These are phyloP conservation scores for Barbus barbus DNA, from an alignment of 2,113 vertebrate species.

Conservation along the genomic window DNA sequence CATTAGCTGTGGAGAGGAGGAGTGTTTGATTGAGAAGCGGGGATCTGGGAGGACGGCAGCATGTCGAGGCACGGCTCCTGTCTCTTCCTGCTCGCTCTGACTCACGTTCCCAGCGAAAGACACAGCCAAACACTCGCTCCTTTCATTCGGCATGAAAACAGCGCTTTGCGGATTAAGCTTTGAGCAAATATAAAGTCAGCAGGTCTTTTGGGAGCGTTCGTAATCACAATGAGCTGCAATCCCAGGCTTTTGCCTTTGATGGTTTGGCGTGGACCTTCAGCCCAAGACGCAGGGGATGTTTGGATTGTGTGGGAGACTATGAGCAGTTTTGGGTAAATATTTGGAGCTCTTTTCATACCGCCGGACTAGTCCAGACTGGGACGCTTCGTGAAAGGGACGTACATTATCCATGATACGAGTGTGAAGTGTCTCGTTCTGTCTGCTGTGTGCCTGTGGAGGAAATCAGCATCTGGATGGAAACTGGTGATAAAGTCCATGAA, in stretches of 20 bases:
- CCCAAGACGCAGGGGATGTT: conserved; percentile 51
- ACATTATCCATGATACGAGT: neutral
- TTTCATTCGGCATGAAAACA: conserved; percentile 28
- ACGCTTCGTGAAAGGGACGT: neutral
- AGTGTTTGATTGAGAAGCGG: conserved; percentile 68
- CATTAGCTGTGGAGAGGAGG: conserved; percentile 64
- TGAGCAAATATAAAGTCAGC: conserved; percentile 10
- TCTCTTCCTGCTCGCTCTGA: conserved; percentile 46
- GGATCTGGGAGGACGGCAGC: conserved; percentile 63
- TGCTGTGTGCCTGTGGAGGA: too few relatives aligned
- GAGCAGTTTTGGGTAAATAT: conserved; percentile 55
- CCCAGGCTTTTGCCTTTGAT: conserved; percentile 14
- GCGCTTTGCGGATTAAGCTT: conserved; percentile 33
- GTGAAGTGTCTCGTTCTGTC: too few relatives aligned
- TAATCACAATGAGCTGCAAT: conserved; percentile 41
- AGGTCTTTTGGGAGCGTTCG: conserved; percentile 17
- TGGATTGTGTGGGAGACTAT: conserved; percentile 45
- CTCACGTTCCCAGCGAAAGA: conserved; percentile 52
- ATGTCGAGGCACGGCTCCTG: conserved; percentile 69
- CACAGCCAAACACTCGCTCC: conserved; percentile 52
- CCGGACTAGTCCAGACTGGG: conserved; percentile 8
- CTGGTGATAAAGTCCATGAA: neutral
- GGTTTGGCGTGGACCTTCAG: conserved; percentile 39
- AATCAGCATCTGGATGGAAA: neutral
- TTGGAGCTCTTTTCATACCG: conserved; percentile 52